Base-by-base conservation (phyloP, 1,140 invertebrate genomes). In the Drosophila pallidifrons region DNA sequence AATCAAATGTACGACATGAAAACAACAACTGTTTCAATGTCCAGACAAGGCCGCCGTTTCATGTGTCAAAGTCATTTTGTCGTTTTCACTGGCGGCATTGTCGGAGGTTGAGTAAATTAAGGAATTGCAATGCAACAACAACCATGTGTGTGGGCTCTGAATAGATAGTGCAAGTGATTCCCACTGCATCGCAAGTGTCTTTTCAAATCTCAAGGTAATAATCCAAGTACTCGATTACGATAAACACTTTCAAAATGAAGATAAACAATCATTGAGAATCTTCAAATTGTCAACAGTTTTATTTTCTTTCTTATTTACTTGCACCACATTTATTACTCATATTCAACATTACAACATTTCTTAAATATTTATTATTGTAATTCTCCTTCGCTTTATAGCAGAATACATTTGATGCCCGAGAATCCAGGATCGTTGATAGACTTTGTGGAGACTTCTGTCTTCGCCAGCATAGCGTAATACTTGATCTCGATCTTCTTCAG, bases 381-480 rank as follows among this genome's bases (percentile, higher is more conserved):
- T 38, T 38, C 3, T 25, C 20, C 20, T 4, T 25, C 20, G 3
- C 3, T 25, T 25, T 25, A 25, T 3, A 3, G 20, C 20, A 3
- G 99, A 97, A 8, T 96, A 97, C 82, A 97, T 89, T 99, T 99
- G 90, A 99, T 99, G 93, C 99, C 99, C 47, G 98, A 99, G 93
- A 99, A 98, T 92, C 99, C 99, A 93, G 99, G 97, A 93, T 99
- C 99, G 43, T 98, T 99, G 90, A 99, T 99, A 46, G 98, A 99
- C 20, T 3, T 20, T 20, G 20, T 20, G 20, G 0, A 20, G 20
- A 3, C 81, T 99, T 99, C 83, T 25, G 20, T 25, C 98, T 99
- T 99, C 3, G 99, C 98, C 92, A 99, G 95, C 97, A 99, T 99
- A 60, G 99, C 99, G 92, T 99, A 99, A 93, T 99, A 99, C 93